phyloP scores from a whole-genome alignment of 2,888 invertebrate species.

The Drosophila differens region DNA sequence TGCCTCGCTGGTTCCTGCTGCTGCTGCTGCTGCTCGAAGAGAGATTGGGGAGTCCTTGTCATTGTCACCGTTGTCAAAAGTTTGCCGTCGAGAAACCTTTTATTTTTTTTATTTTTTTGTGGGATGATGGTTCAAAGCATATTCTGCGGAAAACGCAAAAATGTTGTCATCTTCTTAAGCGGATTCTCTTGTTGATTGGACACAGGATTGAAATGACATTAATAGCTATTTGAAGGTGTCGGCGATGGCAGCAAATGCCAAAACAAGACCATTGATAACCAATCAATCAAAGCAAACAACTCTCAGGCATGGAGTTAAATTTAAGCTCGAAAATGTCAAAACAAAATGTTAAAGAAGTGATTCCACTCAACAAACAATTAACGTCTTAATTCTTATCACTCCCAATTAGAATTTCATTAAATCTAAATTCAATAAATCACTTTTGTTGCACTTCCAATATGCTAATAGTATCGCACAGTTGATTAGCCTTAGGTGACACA shows the following conservation, averaged over 20 bases:
- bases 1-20: not conserved
- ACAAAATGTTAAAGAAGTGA: not conserved
- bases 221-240: slow-evolving; percentile 70
- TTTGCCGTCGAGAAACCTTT: slow-evolving; percentile 59
- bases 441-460: slow-evolving; percentile 30
- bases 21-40: not conserved
- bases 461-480: slow-evolving; percentile 30
- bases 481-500: slow-evolving; percentile 20
- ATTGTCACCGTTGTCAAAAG: slow-evolving; percentile 75
- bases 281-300: slow-evolving; percentile 26
- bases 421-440: no score
- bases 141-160: slow-evolving; percentile 51
- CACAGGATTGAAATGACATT: slow-evolving; percentile 73
- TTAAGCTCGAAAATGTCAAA: not conserved
- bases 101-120: slow-evolving; percentile 6
- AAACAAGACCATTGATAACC: slow-evolving; percentile 49
- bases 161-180: slow-evolving; percentile 60
- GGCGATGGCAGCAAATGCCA: slow-evolving; percentile 67
- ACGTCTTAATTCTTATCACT: slow-evolving; percentile 9
- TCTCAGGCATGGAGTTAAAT: not conserved
- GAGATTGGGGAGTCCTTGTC: slow-evolving; percentile 49
- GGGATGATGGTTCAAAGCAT: slow-evolving; percentile 30
- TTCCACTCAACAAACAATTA: not conserved
- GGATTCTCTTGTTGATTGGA: slow-evolving; percentile 54
- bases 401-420: not conserved